Percentiles rank a stretch among this genome's conserved stretches.
Evolutionary conservation across 2,797 vertebrate genomes (phyloP).

Genomic region (Hozukius guyotensis): DNA sequence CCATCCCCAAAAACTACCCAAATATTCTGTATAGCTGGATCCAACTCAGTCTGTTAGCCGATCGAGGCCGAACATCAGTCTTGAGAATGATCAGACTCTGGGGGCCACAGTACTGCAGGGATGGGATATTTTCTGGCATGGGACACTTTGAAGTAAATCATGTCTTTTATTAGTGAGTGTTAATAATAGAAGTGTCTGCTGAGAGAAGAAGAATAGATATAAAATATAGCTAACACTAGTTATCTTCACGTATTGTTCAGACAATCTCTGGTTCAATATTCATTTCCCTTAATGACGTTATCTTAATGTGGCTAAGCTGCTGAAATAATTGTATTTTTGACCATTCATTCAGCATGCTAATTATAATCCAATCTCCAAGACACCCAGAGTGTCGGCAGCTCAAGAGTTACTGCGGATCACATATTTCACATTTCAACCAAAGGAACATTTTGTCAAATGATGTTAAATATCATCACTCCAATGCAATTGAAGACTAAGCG

Average conservation of each 20-base stretch:
- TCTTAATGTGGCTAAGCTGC: not conserved
- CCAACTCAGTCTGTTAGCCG: not conserved
- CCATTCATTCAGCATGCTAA: not conserved
- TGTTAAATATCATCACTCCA: not conserved
- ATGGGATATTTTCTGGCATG: not conserved
- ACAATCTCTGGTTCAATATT: not conserved
- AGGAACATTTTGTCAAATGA: not conserved
- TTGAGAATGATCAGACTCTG: not conserved
- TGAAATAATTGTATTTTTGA: not conserved
- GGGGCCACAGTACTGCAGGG: too few relatives aligned
- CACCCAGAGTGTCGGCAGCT: not conserved
- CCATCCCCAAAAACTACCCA: not conserved
- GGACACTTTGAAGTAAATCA: not conserved
- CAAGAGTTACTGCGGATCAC: not conserved
- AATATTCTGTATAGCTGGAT: not conserved
- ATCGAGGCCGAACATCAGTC: not conserved
- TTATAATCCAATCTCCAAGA: not conserved
- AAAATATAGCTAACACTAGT: not conserved
- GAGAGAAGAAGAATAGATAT: not conserved
- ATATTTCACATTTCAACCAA: not conserved
- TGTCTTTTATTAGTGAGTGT: not conserved
- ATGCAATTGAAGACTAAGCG: not conserved
- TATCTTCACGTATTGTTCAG: not conserved
- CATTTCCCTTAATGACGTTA: not conserved
- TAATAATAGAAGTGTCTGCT: not conserved